Evolutionary conservation across 2,888 invertebrate species (phyloP).

Genomic region (Hanleya hanleyi): DNA sequence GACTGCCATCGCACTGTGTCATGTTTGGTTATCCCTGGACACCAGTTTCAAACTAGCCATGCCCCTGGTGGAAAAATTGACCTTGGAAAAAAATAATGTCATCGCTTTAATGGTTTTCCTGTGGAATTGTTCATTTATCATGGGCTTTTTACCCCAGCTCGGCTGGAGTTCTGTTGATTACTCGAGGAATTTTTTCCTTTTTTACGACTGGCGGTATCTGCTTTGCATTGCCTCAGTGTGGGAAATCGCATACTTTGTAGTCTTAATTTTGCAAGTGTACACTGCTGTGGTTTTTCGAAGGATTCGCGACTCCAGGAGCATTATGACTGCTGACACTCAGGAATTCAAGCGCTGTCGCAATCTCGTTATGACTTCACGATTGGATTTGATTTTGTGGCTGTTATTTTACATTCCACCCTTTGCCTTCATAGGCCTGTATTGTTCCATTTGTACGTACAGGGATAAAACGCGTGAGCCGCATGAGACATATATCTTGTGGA

Average conservation of each 20-base stretch:
- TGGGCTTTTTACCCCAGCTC: slow-evolving; percentile 64
- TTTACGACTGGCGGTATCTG: slow-evolving; percentile 47
- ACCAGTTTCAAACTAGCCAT: slow-evolving; percentile 50
- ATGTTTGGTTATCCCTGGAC: slow-evolving; percentile 56
- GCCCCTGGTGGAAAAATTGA: slow-evolving; percentile 42
- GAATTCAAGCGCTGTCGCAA: slow-evolving; percentile 46
- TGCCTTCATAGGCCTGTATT: slow-evolving; percentile 44
- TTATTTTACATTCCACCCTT: slow-evolving; percentile 52
- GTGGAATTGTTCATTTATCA: slow-evolving; percentile 63
- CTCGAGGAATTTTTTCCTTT: slow-evolving; percentile 45
- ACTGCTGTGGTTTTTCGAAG: neutral
- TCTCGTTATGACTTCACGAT: slow-evolving; percentile 42
- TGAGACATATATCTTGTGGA: neutral
- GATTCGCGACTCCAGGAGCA: slow-evolving; percentile 17
- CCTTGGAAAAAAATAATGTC: slow-evolving; percentile 57
- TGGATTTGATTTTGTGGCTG: slow-evolving; percentile 47
- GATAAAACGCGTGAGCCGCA: neutral
- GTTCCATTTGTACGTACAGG: slow-evolving; percentile 32
- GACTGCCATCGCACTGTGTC: slow-evolving; percentile 49
- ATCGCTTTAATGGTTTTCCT: slow-evolving; percentile 56
- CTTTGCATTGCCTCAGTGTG: slow-evolving; percentile 41
- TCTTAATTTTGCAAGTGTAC: slow-evolving; percentile 38
- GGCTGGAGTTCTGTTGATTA: slow-evolving; percentile 48
- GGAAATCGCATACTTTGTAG: slow-evolving; percentile 36
- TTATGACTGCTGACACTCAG: slow-evolving; percentile 35